Conservation (phyloP, 2,888 invertebrate species). For the Fragum fragum region DNA sequence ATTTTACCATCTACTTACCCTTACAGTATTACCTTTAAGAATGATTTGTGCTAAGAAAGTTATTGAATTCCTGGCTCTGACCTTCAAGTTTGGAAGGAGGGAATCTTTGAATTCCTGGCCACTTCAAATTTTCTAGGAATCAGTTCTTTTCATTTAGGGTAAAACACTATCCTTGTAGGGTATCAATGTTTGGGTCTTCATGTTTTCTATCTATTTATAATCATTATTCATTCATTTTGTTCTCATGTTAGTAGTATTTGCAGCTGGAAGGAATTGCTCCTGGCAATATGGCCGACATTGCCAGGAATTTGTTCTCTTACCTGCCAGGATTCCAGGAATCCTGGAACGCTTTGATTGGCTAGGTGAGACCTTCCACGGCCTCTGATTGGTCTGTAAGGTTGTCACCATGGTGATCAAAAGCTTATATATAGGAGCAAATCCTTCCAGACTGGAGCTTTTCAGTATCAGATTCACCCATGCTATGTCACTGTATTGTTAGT, state of each 20-base stretch:
- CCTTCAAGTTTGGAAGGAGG: constrained; percentile 3
- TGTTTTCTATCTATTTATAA: not conserved
- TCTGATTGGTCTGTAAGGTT: not conserved
- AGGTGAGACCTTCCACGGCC: not conserved
- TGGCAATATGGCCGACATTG: not conserved
- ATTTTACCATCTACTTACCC: too few relatives aligned
- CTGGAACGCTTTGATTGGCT: not conserved
- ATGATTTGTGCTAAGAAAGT: too few relatives aligned
- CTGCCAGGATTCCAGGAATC: not conserved
- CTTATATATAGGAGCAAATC: not conserved
- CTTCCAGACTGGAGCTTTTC: not conserved
- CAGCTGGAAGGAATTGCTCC: not conserved
- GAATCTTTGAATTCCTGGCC: not conserved
- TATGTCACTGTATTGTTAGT: not conserved
- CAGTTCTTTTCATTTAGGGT: too few relatives aligned
- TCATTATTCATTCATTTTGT: not conserved
- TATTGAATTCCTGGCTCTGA: not conserved
- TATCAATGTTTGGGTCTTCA: too few relatives aligned
- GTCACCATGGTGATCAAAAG: not conserved
- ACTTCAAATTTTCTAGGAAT: not conserved
- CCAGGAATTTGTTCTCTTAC: not conserved
- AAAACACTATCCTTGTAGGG: too few relatives aligned
- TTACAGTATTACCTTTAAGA: too few relatives aligned
- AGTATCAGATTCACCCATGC: not conserved
- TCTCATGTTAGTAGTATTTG: not conserved